phyloP scores from a whole-genome alignment of 2,797 vertebrate species.

The Sciaenops ocellatus region DNA sequence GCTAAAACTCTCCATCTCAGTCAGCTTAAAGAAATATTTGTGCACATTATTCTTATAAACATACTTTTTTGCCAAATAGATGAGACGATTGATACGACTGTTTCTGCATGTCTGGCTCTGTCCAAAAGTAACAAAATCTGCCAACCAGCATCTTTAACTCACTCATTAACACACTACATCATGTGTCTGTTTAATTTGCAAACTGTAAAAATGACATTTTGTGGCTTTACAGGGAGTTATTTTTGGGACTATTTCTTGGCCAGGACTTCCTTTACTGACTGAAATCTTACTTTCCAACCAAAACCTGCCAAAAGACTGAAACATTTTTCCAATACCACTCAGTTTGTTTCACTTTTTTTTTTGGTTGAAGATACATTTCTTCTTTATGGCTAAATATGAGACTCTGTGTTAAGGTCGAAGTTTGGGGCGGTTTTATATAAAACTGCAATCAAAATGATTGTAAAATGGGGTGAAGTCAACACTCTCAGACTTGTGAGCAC shows the following conservation, averaged over 20 bases:
- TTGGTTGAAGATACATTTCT: no score
- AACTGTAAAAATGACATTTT: background rate
- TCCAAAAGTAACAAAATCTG: no score
- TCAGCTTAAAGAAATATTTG: background rate
- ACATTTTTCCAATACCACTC: background rate
- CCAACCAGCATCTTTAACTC: background rate
- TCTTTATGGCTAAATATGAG: background rate
- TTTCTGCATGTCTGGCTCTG: no score
- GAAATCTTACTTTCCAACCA: background rate
- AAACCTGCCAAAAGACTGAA: background rate
- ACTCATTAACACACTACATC: background rate
- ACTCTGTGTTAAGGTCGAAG: background rate
- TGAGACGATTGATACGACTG: background rate
- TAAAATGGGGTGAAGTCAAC: constrained; percentile 36
- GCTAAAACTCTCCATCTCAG: background rate
- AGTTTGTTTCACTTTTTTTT: background rate
- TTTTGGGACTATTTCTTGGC: background rate
- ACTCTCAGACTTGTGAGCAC: constrained; percentile 20
- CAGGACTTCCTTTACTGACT: background rate
- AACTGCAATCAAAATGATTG: constrained; percentile 9
- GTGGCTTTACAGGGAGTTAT: background rate
- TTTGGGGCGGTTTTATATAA: background rate
- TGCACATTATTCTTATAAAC: background rate
- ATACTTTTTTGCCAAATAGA: background rate
- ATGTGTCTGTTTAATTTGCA: background rate